Conservation (phyloP, 2,797 vertebrate genomes). For the Toxotes lorentzi region DNA sequence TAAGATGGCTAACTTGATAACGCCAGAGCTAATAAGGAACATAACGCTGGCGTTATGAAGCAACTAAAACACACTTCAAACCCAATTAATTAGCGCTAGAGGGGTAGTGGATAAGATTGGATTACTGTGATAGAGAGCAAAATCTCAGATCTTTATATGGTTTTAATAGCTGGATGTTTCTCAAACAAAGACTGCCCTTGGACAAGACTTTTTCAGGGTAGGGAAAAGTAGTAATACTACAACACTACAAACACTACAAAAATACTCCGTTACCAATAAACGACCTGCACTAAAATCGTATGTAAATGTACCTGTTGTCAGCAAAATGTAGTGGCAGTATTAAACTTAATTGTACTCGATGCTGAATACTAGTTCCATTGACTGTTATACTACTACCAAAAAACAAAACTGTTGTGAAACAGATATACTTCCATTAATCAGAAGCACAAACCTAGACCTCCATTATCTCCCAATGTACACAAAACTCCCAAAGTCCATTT, state of each 20-base stretch:
- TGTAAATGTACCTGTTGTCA: background rate
- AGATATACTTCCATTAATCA: too few relatives aligned
- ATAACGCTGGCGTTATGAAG: background rate
- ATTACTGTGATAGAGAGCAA: accelerated
- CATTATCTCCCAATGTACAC: background rate
- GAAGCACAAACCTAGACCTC: too few relatives aligned
- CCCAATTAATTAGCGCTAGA: accelerated
- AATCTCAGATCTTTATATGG: background rate
- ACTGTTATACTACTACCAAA: background rate
- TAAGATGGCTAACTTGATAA: background rate
- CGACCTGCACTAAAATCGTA: background rate
- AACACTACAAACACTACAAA: background rate
- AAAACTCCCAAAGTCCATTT: background rate
- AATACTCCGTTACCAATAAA: background rate
- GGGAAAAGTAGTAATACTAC: background rate
- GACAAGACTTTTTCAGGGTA: background rate
- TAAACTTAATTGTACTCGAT: accelerated
- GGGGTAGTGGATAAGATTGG: accelerated
- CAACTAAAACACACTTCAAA: background rate
- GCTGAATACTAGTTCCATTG: background rate
- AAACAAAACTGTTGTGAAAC: background rate
- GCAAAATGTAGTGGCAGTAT: too few relatives aligned
- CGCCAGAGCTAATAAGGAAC: background rate
- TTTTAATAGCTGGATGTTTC: background rate
- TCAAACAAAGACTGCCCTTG: background rate